Conservation (phyloP, 2,888 invertebrate species). For the Pecten maximus region DNA sequence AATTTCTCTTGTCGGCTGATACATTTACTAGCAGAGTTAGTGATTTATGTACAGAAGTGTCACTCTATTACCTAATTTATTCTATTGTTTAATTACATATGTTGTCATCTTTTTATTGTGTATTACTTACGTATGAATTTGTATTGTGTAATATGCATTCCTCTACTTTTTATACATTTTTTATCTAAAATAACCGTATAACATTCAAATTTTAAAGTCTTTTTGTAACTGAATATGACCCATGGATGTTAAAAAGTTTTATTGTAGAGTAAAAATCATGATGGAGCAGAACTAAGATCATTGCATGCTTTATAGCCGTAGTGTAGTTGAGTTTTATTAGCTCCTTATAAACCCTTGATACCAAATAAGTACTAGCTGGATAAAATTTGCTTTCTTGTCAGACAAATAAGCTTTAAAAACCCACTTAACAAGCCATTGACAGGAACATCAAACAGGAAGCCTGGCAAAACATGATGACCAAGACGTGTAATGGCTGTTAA, state of each 20-base stretch:
- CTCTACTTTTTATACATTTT: no score
- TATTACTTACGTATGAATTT: no score
- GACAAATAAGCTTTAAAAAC: constrained; percentile 23
- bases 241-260: background rate
- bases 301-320: background rate
- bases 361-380: background rate
- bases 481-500: background rate
- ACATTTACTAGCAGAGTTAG: no score
- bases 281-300: background rate
- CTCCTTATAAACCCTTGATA: background rate
- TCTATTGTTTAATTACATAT: no score
- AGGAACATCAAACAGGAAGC: constrained; percentile 22
- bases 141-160: no score
- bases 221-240: background rate
- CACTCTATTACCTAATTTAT: no score
- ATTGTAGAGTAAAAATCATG: background rate
- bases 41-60: no score
- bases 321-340: background rate
- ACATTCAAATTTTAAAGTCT: background rate
- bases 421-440: background rate
- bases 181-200: no score
- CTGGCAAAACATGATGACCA: background rate
- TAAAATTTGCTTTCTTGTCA: constrained; percentile 18
- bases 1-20: no score
- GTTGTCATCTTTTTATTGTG: no score